Base-by-base conservation (phyloP, 2,113 vertebrate species). In the Chionodraco myersi region DNA sequence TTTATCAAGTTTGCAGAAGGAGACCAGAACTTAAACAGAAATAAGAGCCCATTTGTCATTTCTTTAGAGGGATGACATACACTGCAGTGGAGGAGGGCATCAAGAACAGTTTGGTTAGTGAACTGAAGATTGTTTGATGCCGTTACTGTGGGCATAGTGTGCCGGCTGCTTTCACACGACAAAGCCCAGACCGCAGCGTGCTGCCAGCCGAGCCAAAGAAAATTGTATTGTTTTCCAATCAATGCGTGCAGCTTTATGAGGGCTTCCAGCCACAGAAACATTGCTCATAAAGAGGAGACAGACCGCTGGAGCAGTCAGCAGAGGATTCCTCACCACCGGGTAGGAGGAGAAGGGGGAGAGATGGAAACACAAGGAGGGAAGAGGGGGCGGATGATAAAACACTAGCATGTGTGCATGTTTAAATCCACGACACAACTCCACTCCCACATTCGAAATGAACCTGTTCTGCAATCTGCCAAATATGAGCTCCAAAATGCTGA, bases 151-250 rank as follows among this genome's bases (percentile, higher is more conserved):
- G 64, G 47, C 57, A 41, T 41, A 45, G 57, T 81, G 82, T 63
- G 72, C 68, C 5, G 15, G 26, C 15, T 2, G 63, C 75, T 69
- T 83, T 80, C 54, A 56, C 82, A 66, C 63, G 63, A 15, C 72
- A 70, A 67, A 80, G 68, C 80, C 44, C 67, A 77, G 51, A 82
- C 81, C 87, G 47, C 75, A 82, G 30, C 61, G 5, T 11, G 60
- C 66, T 64, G 68, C 75, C 71, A 62, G 72, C 11, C 5, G 4
- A 67, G 88, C 89, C 73, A 92, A 89, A 88, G 77, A 74, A 88
- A 84, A 88, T 10, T 36, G 60, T 72, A 83, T 79, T 85, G 86
- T 91, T 93, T 92, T 79, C 82, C 85, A 87, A 90, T 91, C 83
- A 80, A 53, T 59, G 82, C 62, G 56, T 10, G 72, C 16, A 66